Evolutionary conservation across 1,140 invertebrate species (phyloP).

Genomic region (Sweltsa coloradensis): DNA sequence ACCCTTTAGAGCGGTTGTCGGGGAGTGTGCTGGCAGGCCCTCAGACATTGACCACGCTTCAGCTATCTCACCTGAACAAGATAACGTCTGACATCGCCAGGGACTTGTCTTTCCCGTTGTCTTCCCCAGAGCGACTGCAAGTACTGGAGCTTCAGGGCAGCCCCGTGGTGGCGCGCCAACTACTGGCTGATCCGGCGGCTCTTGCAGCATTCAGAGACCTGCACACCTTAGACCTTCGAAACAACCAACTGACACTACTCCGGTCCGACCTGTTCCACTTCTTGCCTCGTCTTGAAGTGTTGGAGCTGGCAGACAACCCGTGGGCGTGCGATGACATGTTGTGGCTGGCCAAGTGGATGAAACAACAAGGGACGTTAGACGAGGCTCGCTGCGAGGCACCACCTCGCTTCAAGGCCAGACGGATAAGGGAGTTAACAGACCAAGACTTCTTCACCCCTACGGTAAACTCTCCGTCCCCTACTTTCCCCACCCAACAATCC

Average conservation of each 20-base stretch:
- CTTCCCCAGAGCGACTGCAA: conserved; percentile 52
- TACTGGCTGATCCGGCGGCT: conserved; percentile 54
- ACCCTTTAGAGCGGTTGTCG: conserved; percentile 52
- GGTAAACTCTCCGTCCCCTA: too few species aligned
- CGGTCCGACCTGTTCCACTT: conserved; percentile 52
- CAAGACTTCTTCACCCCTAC: too few species aligned
- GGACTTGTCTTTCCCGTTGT: conserved; percentile 54
- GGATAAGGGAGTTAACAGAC: too few species aligned
- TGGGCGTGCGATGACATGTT: conserved; percentile 36
- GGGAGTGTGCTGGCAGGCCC: conserved; percentile 53
- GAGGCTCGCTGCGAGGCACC: too few species aligned
- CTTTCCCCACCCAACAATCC: too few species aligned
- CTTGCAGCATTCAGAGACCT: conserved; percentile 53
- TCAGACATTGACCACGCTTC: conserved; percentile 44
- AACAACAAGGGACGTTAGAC: too few species aligned
- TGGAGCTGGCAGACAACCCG: conserved; percentile 45
- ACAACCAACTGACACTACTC: conserved; percentile 45
- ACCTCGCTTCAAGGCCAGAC: too few species aligned
- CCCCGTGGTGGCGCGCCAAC: conserved; percentile 48
- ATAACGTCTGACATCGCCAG: conserved; percentile 32
- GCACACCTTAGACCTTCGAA: conserved; percentile 52
- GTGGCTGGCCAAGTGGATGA: conserved; percentile 52
- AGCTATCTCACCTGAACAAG: conserved; percentile 50
- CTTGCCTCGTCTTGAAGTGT: conserved; percentile 48
- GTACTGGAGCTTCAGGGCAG: conserved; percentile 61